Conservation (phyloP, 1,140 invertebrate genomes). For the Drosophila nannoptera region DNA sequence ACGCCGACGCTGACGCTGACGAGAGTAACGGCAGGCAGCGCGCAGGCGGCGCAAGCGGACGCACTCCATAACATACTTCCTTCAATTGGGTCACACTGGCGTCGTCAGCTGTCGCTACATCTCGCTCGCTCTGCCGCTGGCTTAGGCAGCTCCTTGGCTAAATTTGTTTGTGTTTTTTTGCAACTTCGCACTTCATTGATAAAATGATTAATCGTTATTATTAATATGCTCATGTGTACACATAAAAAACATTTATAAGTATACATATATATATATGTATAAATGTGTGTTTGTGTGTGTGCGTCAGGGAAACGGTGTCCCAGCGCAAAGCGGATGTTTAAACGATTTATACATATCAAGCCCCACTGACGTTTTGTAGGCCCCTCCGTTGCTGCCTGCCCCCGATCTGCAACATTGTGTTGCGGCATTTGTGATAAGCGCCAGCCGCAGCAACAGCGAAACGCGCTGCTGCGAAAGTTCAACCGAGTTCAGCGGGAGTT, state of each 20-base stretch:
- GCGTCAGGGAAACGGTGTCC: slow-evolving; percentile 47
- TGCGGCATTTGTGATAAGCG: slow-evolving; percentile 31
- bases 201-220: slow-evolving; percentile 75
- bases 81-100: slow-evolving; percentile 69
- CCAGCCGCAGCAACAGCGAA: background rate
- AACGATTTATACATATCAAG: slow-evolving; percentile 51
- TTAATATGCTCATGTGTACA: slow-evolving; percentile 27
- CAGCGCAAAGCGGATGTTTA: slow-evolving; percentile 62
- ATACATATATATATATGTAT: background rate
- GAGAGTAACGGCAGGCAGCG: slow-evolving; percentile 8
- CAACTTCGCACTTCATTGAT: slow-evolving; percentile 69
- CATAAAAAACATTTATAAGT: background rate
- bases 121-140: slow-evolving; percentile 5
- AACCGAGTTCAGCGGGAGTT: slow-evolving; percentile 25
- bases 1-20: slow-evolving; percentile 12
- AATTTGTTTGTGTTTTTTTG: slow-evolving; percentile 29
- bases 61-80: slow-evolving; percentile 33
- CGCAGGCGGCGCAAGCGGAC: background rate
- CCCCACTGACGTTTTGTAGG: slow-evolving; percentile 2
- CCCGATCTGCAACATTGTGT: slow-evolving; percentile 29
- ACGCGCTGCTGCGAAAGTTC: slow-evolving; percentile 12
- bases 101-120: slow-evolving; percentile 24
- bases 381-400: slow-evolving; percentile 4
- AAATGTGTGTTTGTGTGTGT: slow-evolving; percentile 19
- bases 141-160: slow-evolving; percentile 1